Evolutionary conservation across 2,113 vertebrate genomes (phyloP), one percentile per base, ranked within the genome.

Genomic region (Aphyosemion australe): DNA sequence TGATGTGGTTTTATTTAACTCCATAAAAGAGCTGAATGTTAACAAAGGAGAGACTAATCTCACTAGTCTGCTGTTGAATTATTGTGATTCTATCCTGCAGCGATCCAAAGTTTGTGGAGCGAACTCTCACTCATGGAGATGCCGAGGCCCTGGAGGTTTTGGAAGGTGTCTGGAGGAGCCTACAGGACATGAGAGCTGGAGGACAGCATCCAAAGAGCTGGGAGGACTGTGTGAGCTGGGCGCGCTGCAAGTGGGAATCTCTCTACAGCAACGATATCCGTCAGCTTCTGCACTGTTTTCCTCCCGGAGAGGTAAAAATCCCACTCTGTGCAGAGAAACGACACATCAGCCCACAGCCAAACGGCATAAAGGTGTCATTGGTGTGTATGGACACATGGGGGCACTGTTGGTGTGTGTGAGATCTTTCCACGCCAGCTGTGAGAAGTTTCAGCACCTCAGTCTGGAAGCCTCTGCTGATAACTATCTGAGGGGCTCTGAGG

Each of bases 151-250:
- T 92, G 69, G 90, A 93, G 72, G 72, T 91, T 9, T 76, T 94
- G 55, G 65, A 89, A 53, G 86, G 54, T 6, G 85, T 94, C 66
- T 77, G 55, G 77, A 48, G 1, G 61, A 91, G 84, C 79, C 74
- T 94, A 65, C 37, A 0, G 62, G 69, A 45, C 69, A 47, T 1
- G 48, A 84, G 53, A 37, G 65, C 89, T 65, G 68, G 9, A 65
- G 78, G 86, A 26, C 77, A 91, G 26, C 68, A 76, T 67, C 94
- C 94, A 0, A 19, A 0, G 1, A 63, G 53, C 86, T 95, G 93
- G 93, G 48, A 0, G 2, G 92, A 94, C 84, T 96, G 94, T 0
- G 89, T 95, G 68, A 5, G 0, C 50, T 95, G 94, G 94, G 94
- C 94, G 5, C 84, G 78, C 0, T 49, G 9, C 76, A 90, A 61